Evolutionary conservation across 2,888 invertebrate species (phyloP).

Genomic region (Microctonus brassicae): DNA sequence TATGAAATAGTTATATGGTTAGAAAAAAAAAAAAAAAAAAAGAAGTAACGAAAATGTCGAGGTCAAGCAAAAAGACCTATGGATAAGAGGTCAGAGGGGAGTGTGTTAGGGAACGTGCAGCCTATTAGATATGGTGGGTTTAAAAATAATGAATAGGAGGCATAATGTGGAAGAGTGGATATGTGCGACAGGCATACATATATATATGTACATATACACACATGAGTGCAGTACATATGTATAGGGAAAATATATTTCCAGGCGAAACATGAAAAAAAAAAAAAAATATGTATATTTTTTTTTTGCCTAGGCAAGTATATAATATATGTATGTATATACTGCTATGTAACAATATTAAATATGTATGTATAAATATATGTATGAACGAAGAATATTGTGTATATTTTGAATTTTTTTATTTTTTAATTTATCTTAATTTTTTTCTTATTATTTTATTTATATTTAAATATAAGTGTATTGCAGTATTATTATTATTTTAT

Average conservation of each 20-base stretch:
- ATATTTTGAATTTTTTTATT: too few relatives aligned
- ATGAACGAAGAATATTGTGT: too few relatives aligned
- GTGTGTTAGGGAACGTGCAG: neutral
- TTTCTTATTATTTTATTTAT: too few relatives aligned
- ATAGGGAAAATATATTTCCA: neutral
- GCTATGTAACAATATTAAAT: too few relatives aligned
- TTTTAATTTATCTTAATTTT: too few relatives aligned
- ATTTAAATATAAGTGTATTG: too few relatives aligned
- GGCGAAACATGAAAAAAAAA: neutral
- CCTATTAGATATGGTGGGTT: slow-evolving; percentile 44
- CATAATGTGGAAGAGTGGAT: slow-evolving; percentile 47
- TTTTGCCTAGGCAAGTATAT: too few relatives aligned
- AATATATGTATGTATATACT: too few relatives aligned
- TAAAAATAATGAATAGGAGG: slow-evolving; percentile 54
- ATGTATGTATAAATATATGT: too few relatives aligned
- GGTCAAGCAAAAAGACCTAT: slow-evolving; percentile 36
- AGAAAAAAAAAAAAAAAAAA: neutral
- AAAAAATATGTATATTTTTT: neutral
- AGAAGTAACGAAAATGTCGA: slow-evolving; percentile 26
- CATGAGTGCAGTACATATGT: slow-evolving; percentile 10
- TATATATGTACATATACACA: too few relatives aligned
- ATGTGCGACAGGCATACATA: slow-evolving; percentile 31
- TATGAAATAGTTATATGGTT: too few relatives aligned
- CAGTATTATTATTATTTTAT: too few relatives aligned
- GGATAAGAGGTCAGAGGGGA: slow-evolving; percentile 26